Base-by-base conservation (phyloP, 2,113 vertebrate genomes). In the Dipodomys ordii region DNA sequence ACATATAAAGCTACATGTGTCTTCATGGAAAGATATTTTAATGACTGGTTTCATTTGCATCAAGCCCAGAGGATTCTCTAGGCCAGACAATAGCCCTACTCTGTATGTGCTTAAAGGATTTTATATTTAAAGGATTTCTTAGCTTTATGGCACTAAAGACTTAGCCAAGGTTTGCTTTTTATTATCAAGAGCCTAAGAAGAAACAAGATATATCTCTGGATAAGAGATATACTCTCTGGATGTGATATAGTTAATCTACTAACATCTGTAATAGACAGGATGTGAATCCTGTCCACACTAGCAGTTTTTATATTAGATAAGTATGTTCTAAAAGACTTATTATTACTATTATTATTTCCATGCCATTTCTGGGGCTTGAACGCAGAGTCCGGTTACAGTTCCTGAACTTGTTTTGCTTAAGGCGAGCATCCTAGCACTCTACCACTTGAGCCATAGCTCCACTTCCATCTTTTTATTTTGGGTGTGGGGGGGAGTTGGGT, bases 41-140 rank as follows among this genome's bases (percentile, higher is more conserved):
- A 95, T 65, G n/a, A 44, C 46, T 72, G 68, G 22, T 76, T 93
- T 88, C 46, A 49, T 92, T 79, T 88, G 15, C 6, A 62, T 83
- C 4, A 20, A 92, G 65, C 22, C 49, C 28, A 74, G 79, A 76
- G 7, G 28, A 88, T 67, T 85, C 60, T 71, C 16, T 73, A 39
- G 4, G 4, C 20, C 62, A 64, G 23, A 64, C 19, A 25, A 64
- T 64, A 20, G 6, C 60, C 16, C 60, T 46, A 85, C 71, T 30
- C 92, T 90, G 22, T 25, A 9, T 27, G 16, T 71, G 25, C 18
- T 93, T 96, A 57, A 22, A 62, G 79, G 3, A 88, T 23, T 10
- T 72, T 81, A 27, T 65, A 80, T 67, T 69, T 67, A 78, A 68
- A 68, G 60, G 46, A 65, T 32, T 72, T 57, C 22, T 89, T 92